Evolutionary conservation across 2,113 vertebrate genomes (phyloP).

Genomic region (Ceratotherium simum): DNA sequence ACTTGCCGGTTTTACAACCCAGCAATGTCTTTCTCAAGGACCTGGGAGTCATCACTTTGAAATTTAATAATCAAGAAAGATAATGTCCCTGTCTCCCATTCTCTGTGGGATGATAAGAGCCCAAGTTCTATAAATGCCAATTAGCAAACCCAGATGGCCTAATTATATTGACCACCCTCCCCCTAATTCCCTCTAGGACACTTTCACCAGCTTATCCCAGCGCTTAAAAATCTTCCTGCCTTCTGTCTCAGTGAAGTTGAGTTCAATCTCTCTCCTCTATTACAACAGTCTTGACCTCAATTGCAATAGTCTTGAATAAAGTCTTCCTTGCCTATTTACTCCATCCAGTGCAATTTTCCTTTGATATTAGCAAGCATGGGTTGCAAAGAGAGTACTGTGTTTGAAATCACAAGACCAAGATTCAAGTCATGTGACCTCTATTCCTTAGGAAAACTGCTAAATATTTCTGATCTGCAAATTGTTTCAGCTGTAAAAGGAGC

Average conservation of each 20-base stretch:
- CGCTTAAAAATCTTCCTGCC: background rate
- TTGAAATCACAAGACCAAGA: background rate
- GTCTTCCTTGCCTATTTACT: background rate
- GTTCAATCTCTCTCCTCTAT: background rate
- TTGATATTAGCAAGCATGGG: background rate
- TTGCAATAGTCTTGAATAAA: background rate
- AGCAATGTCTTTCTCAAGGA: background rate
- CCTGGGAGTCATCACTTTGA: background rate
- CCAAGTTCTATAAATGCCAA: background rate
- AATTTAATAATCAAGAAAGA: background rate
- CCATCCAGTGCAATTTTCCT: background rate
- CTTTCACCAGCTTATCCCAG: background rate
- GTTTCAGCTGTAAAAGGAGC: background rate
- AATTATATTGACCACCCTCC: background rate
- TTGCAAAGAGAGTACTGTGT: background rate
- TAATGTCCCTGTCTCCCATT: background rate
- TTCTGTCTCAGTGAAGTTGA: background rate
- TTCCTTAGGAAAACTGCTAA: background rate
- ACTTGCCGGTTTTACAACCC: background rate
- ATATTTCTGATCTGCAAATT: background rate
- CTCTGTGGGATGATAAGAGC: background rate
- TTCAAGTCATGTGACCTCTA: background rate
- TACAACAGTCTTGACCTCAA: background rate
- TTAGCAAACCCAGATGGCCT: background rate
- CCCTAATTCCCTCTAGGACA: background rate